Evolutionary conservation across 2,113 vertebrate genomes (phyloP), one percentile per base, ranked within the genome.

Genomic region (Heterotis niloticus): DNA sequence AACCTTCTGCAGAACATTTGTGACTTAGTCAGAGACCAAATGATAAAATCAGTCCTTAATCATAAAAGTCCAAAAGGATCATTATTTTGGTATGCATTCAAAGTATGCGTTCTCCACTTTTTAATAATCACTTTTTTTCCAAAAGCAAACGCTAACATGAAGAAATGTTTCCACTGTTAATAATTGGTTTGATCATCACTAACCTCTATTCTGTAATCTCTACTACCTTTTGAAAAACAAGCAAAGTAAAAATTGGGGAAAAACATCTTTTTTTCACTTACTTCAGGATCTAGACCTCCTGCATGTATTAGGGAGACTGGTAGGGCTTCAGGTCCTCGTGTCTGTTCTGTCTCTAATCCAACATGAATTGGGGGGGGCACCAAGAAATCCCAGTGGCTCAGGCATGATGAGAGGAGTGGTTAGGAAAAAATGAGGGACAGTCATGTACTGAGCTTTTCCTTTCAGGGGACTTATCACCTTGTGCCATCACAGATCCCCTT

Each of bases 401-500:
- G 54, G 72, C 54, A n/a, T 54, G 56, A 14, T 59, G 56, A 75
- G 23, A 74, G 12, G 14, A 17, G 54, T 24, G 12, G 12, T 74
- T 52, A 57, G 72, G 72, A 59, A 59, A 74, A 74, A 13, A 74
- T 20, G 24, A 10, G 71, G 54, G n/a, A 26, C 54, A 57, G 57
- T 75, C 56, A 26, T 5, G 59, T 16, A 9, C 54, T 75, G 72
- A 54, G 23, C 72, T 23, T 75, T 60, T 26, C 72, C 54, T 44
- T 20, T 17, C 60, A 10, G 29, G 18, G 75, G 64, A 76, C 26
- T 66, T 77, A 77, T 77, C 62, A 56, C 23, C 1, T 44, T 16
- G 51, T 24, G n/a, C n/a, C 23, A 77, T 66, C 62, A 18, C 59
- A 76, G 64, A 4, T 18, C 23, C 60, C 60, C n/a, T 11, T 17